Base-by-base conservation (phyloP, 2,113 vertebrate species). In the Ammospiza nelsoni region DNA sequence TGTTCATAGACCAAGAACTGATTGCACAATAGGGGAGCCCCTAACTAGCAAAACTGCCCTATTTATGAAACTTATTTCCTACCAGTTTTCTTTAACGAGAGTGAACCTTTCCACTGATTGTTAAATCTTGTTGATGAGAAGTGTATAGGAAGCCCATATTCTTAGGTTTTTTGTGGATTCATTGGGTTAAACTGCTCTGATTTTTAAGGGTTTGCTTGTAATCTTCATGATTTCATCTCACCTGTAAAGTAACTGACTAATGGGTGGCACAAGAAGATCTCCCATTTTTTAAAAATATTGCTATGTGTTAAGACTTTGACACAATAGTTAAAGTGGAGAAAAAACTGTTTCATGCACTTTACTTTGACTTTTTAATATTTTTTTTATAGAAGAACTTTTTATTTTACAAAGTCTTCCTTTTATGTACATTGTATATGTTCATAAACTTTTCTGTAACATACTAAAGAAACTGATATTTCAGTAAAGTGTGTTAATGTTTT, bases 391-490 rank as follows among this genome's bases (percentile, higher is more conserved):
- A 85, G 90, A 97, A 84, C 72, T 96, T 97, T 97, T 98, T 98
- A 96, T 98, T 98, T 98, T 96, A 95, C 84, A 76, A 79, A 96
- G 87, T 97, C 94, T 97, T 94, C 92, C 94, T 97, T 98, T 94
- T 97, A 23, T 98, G 97, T 98, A 95, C 90, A 49, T 95, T 85
- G 92, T 97, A 54, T 97, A 95, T 96, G 95, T 98, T 96, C 95
- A 84, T 97, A 97, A 97, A 94, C 67, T 94, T 97, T 97, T 95
- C 96, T 98, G 97, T 98, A 98, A 98, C 97, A 94, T 97, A 97
- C 97, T 97, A 98, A 98, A 98, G 97, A 98, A 97, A 97, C 97
- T 94, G 97, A 95, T 96, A 97, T 97, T 98, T 98, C 97, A 98
- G 98, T 98, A 98, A 98, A 98, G 93, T 77, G 94, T 96, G 78